Evolutionary conservation across 2,797 vertebrate species (phyloP), one percentile per base, ranked within the genome.

Genomic region (Sphenodon punctatus): DNA sequence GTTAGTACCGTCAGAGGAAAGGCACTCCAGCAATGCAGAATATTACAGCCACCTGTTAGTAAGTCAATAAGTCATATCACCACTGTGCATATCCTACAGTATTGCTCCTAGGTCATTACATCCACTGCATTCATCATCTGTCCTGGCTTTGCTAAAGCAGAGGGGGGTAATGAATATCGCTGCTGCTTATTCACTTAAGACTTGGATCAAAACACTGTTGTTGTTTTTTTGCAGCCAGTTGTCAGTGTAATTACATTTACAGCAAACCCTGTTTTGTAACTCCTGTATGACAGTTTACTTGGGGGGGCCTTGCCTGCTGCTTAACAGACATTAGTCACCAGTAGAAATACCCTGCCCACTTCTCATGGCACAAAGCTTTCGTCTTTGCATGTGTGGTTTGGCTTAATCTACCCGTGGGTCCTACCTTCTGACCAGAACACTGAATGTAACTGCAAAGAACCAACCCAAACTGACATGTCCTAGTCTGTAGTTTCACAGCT

Each of bases 391-490:
- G 64, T 0, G 17, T 51, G 82, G n/a, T 75, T 74, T 53, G 69
- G 76, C 67, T 78, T 13, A 49, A 58, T 39, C 72, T 61, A 36
- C 51, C 80, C 46, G n/a, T 46, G 22, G 74, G 30, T 59, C 53
- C n/a, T 69, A 53, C 78, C 68, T 65, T n/a, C 71, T 81, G 75
- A 67, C 82, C 63, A 1, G 25, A 27, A 67, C 14, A 48, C 87
- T 76, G 85, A 94, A 95, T 94, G 91, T 92, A 88, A 76, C 71
- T 25, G 88, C 88, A 14, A 80, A 90, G 88, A 78, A 85, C 10
- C 45, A 22, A 1, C 67, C 60, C 55, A 11, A 67, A 6, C 82
- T 56, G 2, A 36, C 70, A 77, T 67, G 46, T 75, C 4, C 1
- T 64, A 80, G 76, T 36, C 5, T 15, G 0, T 64, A 77, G 67